Base-by-base conservation (phyloP, 2,797 vertebrate species). In the Neosilurus hyrtlii region DNA sequence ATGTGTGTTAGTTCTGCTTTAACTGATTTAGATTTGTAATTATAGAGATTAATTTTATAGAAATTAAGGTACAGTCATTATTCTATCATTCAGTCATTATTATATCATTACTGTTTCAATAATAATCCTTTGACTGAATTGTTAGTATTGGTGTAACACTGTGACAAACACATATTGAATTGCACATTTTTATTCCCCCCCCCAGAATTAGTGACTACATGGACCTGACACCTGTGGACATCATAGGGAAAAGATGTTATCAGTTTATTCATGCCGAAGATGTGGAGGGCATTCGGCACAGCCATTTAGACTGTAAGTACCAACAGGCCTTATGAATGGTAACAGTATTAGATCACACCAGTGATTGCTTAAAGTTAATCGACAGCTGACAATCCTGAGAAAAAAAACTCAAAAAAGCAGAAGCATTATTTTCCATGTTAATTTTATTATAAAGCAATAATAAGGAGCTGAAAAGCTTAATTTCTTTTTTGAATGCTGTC, bases 231-330 rank as follows among this genome's bases (percentile, higher is more conserved):
- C 95, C 97, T n/a, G 96, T 96, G 90, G 98, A 99, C 94, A 95
- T 99, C 0, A 96, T 99, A 91, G 98, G 98, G 83, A 99, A 97
- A 91, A 94, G 96, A 89, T 99, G 97, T 90, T 99, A 99, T 93
- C 97, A 99, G 91, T 97, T 99, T 91, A 97, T 99, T 89, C 97
- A 99, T 18, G 98, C 97, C 0, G 98, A 99, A 90, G 98, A 99
- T 52, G 98, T 99, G 86, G 97, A 99, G 91, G 96, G 96, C 87
- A 99, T 99, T 93, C 93, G 97, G 87, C 96, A 98, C 90, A 93
- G 96, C 91, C 98, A 99, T 90, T 93, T 99, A 89, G 98, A 99
- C 94, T 90, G 98, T 99, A 94, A 99, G 98, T 98, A 90, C 35
- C 0, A 24, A n/a, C 30, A 57, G 49, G 9, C 16, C 51, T 56